Conservation (phyloP, 1,140 invertebrate genomes). For the Steinernema khuongi region DNA sequence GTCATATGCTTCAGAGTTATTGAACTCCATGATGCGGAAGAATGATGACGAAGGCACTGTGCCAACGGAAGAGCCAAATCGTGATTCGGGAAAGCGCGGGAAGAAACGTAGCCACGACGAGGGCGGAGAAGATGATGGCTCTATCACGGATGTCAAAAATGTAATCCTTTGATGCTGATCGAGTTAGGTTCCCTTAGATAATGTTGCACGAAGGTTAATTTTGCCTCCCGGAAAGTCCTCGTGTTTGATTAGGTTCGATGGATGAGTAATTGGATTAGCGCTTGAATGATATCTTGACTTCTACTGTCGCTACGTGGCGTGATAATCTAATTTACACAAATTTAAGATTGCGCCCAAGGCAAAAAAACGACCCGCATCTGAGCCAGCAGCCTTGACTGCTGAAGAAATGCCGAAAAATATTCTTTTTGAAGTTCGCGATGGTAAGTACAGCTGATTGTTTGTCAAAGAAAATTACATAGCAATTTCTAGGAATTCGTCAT, state of each 20-base stretch:
- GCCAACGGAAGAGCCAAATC: neutral
- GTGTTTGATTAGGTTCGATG: neutral
- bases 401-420: slow-evolving; percentile 32
- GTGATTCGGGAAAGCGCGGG: neutral
- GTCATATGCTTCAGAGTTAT: neutral
- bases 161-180: neutral
- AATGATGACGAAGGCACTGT: neutral
- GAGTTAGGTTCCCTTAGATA: neutral
- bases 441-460: slow-evolving; percentile 4
- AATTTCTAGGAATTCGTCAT: slow-evolving; percentile 76
- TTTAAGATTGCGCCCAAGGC: neutral
- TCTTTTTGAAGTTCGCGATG: slow-evolving; percentile 28
- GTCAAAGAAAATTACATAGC: slow-evolving; percentile 19
- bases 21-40: neutral
- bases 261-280: neutral
- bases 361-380: neutral
- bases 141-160: neutral
- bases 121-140: neutral
- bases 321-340: neutral
- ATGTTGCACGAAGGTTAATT: neutral
- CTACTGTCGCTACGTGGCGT: neutral
- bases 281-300: too few species aligned
- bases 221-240: neutral
- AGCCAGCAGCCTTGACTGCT: neutral
- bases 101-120: neutral